These are phyloP conservation scores for Rhea americana DNA, from an alignment of 2,113 vertebrate species.

Conservation along the genomic window DNA sequence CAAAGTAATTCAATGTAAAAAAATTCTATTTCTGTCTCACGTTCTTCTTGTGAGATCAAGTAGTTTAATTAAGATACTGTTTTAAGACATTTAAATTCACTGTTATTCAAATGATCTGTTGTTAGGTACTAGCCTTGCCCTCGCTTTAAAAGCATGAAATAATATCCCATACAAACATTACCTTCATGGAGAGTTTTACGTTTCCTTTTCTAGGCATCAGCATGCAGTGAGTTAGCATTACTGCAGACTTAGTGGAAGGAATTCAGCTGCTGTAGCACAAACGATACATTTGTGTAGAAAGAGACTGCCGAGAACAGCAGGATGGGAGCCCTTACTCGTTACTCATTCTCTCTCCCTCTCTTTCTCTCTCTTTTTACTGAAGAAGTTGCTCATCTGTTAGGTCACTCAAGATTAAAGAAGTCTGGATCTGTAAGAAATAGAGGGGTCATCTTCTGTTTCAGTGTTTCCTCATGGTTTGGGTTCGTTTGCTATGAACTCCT, in stretches of 20 bases:
- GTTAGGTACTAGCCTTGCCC: background rate
- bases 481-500: background rate
- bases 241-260: background rate
- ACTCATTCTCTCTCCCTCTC: too few species aligned
- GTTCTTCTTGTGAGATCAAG: background rate
- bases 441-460: background rate
- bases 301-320: background rate
- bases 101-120: background rate
- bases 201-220: background rate
- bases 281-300: background rate
- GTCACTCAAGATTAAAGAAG: background rate
- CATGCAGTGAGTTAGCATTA: background rate
- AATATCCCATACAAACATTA: background rate
- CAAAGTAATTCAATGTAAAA: background rate
- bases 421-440: background rate
- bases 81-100: background rate
- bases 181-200: background rate
- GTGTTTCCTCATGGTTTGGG: background rate
- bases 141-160: background rate
- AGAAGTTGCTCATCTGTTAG: background rate
- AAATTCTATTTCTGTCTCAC: fast-evolving
- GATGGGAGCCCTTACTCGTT: background rate
- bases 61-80: background rate
- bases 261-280: background rate
- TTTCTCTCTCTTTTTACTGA: background rate